Evolutionary conservation across 1,140 invertebrate genomes (phyloP).

Genomic region (Wasmannia auropunctata): DNA sequence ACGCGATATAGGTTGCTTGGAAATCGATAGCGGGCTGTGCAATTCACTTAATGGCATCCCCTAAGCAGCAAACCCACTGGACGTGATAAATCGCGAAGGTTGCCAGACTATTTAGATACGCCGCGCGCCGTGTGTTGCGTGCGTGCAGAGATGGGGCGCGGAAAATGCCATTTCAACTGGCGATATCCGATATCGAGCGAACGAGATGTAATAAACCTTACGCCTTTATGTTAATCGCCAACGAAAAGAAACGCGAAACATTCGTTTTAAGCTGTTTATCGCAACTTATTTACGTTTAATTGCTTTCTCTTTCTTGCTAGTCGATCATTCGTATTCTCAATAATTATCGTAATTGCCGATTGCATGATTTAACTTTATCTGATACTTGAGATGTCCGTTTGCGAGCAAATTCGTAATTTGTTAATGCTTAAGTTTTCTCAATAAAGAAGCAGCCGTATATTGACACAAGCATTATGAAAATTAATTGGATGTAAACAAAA

Average conservation of each 20-base stretch:
- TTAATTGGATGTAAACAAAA: not conserved
- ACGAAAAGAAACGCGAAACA: not conserved
- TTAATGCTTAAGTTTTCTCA: not conserved
- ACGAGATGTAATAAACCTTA: not conserved
- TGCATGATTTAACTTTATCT: not conserved
- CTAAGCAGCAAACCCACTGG: constrained; percentile 63
- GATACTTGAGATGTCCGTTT: not conserved
- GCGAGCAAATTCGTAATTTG: not conserved
- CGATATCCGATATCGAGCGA: not conserved
- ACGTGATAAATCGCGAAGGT: constrained; percentile 69
- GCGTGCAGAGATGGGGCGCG: not conserved
- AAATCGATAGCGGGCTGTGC: constrained; percentile 70
- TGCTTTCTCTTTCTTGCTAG: not conserved
- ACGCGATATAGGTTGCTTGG: constrained; percentile 18
- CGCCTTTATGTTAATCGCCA: constrained; percentile 31
- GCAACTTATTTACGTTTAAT: not conserved
- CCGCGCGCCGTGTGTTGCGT: constrained; percentile 21
- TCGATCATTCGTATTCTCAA: constrained; percentile 11
- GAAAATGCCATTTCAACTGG: constrained; percentile 13
- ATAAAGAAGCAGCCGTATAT: not conserved
- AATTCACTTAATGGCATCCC: constrained; percentile 72
- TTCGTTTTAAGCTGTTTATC: not conserved
- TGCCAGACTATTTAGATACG: constrained; percentile 67
- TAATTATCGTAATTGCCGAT: too few species aligned
- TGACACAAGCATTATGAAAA: not conserved